phyloP scores from a whole-genome alignment of 2,797 vertebrate species.

The Anabacerthia variegaticeps region DNA sequence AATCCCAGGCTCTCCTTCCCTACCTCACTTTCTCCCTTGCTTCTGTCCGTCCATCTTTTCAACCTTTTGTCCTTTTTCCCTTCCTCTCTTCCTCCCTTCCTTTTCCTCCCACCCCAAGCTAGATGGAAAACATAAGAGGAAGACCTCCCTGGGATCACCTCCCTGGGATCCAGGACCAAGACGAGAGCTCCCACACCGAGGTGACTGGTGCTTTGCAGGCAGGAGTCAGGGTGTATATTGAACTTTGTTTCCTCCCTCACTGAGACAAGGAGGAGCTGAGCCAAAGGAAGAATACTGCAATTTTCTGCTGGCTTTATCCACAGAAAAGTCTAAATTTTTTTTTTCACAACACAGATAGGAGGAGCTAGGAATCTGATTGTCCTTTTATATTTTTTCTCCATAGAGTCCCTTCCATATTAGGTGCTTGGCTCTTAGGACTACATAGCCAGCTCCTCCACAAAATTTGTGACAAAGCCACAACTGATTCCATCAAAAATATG shows the following conservation, averaged over 20 bases:
- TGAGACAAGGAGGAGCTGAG: neutral
- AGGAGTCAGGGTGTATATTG: neutral
- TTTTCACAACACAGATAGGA: neutral
- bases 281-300: neutral
- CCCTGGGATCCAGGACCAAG: neutral
- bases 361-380: neutral
- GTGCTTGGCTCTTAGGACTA: neutral
- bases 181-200: neutral
- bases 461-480: neutral
- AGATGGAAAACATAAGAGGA: neutral
- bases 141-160: accelerated
- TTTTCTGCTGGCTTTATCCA: neutral
- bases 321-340: neutral
- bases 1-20: neutral
- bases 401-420: neutral
- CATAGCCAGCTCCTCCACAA: neutral
- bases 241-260: neutral
- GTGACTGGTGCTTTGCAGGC: neutral
- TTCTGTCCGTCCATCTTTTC: neutral
- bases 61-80: neutral
- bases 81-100: neutral
- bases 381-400: neutral
- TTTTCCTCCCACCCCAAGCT: neutral
- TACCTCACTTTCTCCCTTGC: neutral
- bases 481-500: neutral